Evolutionary conservation across 2,113 vertebrate genomes (phyloP), one percentile per base, ranked within the genome.

Genomic region (Bostrychus sinensis): DNA sequence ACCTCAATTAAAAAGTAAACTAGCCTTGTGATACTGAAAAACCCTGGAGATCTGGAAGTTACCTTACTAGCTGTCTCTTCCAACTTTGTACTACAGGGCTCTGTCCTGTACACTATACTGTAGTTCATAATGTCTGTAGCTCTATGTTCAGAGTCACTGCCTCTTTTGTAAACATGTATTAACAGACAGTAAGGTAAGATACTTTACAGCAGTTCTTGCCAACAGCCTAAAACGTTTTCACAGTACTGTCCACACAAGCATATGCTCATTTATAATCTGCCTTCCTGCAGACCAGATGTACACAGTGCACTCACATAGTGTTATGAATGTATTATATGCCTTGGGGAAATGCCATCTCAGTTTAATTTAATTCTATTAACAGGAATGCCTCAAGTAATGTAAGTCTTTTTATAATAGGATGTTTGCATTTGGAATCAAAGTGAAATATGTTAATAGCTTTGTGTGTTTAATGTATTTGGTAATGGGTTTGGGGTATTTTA

Each of bases 271-370:
- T 37, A 56, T 43, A 37, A 32, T 66, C 82, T 84, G 80, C 78
- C 81, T 64, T 62, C 36, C 10, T 55, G 77, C 85, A 82, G 78
- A 58, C 60, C 57, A 62, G 19, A 28, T 36, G 36, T 39, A 55
- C 63, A 41, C 46, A 58, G 56, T 62, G 50, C 69, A 74, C 72
- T 62, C 77, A 43, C 68, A 76, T 73, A 72, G 77, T 82, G 72
- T 88, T 85, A 86, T 83, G 89, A 92, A 91, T 91, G 91, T 93
- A 88, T 80, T 67, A 59, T 70, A 77, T 70, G 84, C 87, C 84
- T 86, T 88, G 66, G 68, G 82, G 58, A 80, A 79, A 74, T 6
- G 36, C 46, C 55, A 67, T 85, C 83, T 88, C 59, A 76, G 58
- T 90, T 80, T 56, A 39, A 75, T 66, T 80, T 58, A 37, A 75